Base-by-base conservation (phyloP, 2,888 invertebrate species). In the Camponotus fellah region DNA sequence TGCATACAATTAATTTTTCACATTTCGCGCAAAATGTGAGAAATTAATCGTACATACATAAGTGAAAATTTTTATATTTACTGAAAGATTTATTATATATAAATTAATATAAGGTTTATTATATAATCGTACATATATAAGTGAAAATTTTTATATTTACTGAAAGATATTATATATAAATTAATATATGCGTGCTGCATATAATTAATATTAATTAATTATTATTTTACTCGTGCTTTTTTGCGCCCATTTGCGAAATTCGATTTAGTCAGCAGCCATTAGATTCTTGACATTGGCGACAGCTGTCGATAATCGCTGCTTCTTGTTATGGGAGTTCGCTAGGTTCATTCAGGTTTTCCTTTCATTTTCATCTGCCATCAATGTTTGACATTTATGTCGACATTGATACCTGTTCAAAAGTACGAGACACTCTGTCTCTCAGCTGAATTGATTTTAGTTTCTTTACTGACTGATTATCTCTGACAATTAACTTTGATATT, bases 291-390 rank as follows among this genome's bases (percentile, higher is more conserved):
- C 66, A 82, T 84, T 65, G 75, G 32, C 83, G 88, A 85, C 88
- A 88, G 88, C 85, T 88, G 88, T 88, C 88, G 88, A 88, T 86
- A 88, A 86, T 88, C 83, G 83, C 75, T 58, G 85, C 66, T 79
- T 83, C 83, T 87, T 80, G 84, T 85, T 88, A 85, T 75, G 81
- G 76, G 64, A 68, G 60, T 49, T 79, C 14, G 46, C 46, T 71
- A 12, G 46, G 12, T 80, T 14, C n/a, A 14, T 66, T 46, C 49
- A 43, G 60, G n/a, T 75, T 80, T 80, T 62, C 60, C 76, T 75
- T 46, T 60, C 66, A 34, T 66, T 49, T 71, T 26, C 65, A 77
- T 40, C 72, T 46, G 21, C 14, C 43, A 12, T 71, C 71, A 46
- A 12, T 21, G 46, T 79, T 46, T 71, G 79, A 69, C 71, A 26